Evolutionary conservation across 2,888 invertebrate genomes (phyloP).

Genomic region (Hemistola chrysoprasaria): DNA sequence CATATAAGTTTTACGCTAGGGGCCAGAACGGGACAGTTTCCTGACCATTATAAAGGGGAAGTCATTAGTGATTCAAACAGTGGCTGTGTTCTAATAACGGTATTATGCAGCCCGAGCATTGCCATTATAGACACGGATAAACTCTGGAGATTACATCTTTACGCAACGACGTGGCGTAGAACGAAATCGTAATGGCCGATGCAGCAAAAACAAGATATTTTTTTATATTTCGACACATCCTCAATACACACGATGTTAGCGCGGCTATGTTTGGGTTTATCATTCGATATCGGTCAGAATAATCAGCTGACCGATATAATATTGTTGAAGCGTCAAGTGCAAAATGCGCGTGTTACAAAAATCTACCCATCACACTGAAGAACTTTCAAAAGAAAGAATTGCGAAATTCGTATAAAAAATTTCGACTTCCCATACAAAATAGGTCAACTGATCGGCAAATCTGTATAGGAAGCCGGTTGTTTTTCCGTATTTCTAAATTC

Average conservation of each 20-base stretch:
- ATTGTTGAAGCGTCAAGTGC: constrained; percentile 4
- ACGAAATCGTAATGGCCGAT: constrained; percentile 36
- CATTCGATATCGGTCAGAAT: constrained; percentile 19
- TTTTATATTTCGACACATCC: constrained; percentile 30
- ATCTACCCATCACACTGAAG: no score
- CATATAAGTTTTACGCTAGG: constrained; percentile 26
- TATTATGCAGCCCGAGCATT: constrained; percentile 54
- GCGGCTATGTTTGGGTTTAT: constrained; percentile 10
- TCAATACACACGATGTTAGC: constrained; percentile 18
- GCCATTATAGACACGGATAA: constrained; percentile 59
- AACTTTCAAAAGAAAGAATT: no score
- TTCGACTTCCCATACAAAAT: no score
- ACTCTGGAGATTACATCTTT: constrained; percentile 59
- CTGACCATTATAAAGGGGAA: constrained; percentile 64
- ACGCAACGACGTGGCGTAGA: constrained; percentile 50
- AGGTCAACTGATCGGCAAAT: no score
- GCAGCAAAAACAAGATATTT: constrained; percentile 31
- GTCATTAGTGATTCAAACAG: constrained; percentile 66
- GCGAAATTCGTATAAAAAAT: no score
- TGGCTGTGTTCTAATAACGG: constrained; percentile 64
- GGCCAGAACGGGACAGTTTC: constrained; percentile 57
- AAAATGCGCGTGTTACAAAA: background rate
- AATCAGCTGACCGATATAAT: constrained; percentile 20
- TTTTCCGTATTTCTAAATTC: no score
- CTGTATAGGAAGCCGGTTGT: no score